Percentiles rank a stretch among this genome's conserved stretches.
phyloP scores from a whole-genome alignment of 1,140 invertebrate species.

The Ceratoteleas bidentatus region DNA sequence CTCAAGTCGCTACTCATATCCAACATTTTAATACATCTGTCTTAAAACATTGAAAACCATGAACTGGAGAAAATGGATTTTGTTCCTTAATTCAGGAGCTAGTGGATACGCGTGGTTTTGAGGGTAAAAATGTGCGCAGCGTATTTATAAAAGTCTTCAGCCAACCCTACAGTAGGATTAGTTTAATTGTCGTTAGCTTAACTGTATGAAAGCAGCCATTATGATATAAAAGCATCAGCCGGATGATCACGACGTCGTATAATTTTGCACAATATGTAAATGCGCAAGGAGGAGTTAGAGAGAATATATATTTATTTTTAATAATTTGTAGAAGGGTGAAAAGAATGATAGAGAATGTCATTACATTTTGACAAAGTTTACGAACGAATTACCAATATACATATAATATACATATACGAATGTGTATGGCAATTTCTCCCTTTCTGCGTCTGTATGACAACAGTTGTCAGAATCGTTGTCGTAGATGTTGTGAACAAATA shows the following conservation, averaged over 20 bases:
- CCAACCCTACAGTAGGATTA: constrained; percentile 37
- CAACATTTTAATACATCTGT: constrained; percentile 15
- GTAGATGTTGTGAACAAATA: constrained; percentile 55
- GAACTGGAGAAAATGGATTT: constrained; percentile 5
- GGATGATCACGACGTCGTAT: constrained; percentile 57
- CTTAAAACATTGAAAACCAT: constrained; percentile 8
- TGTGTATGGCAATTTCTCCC: constrained; percentile 48
- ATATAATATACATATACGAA: constrained; percentile 23
- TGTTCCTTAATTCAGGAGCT: constrained; percentile 31
- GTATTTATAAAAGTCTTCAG: constrained; percentile 33
- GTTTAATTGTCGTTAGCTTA: constrained; percentile 51
- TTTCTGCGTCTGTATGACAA: constrained; percentile 53
- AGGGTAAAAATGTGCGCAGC: constrained; percentile 15
- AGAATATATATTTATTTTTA: constrained; percentile 68
- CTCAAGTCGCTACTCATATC: constrained; percentile 29
- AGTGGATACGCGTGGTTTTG: constrained; percentile 11
- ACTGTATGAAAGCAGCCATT: constrained; percentile 30
- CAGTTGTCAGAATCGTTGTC: constrained; percentile 36
- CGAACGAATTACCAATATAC: constrained; percentile 44
- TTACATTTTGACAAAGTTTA: constrained; percentile 54
- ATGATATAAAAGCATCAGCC: constrained; percentile 45
- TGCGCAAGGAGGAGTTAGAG: constrained; percentile 67
- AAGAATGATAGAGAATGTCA: constrained; percentile 47
- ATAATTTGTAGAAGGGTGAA: constrained; percentile 61
- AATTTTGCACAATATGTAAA: constrained; percentile 73